These are phyloP conservation scores for Ataeniobius toweri DNA, from an alignment of 2,797 vertebrate species.

Conservation along the genomic window DNA sequence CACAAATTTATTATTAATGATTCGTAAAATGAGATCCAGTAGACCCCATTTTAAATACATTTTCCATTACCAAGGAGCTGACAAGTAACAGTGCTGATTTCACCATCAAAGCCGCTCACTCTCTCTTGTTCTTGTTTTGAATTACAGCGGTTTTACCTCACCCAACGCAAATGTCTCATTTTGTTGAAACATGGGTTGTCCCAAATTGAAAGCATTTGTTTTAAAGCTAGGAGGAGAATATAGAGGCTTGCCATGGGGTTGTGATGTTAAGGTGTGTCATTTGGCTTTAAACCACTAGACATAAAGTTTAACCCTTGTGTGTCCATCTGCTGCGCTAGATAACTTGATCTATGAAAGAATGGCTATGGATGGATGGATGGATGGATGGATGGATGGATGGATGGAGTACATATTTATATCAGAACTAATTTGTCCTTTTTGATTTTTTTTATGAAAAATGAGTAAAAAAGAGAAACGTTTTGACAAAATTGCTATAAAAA, in stretches of 20 bases:
- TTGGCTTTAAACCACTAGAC: constrained; percentile 54
- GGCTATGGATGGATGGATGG: not conserved
- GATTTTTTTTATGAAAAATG: constrained; percentile 33
- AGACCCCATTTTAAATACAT: constrained; percentile 86
- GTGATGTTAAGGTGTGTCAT: constrained; percentile 62
- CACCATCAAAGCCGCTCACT: constrained; percentile 61
- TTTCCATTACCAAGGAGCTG: constrained; percentile 81
- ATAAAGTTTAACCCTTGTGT: constrained; percentile 16
- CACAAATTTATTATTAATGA: constrained; percentile 88
- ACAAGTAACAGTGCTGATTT: constrained; percentile 77
- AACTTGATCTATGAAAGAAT: too few relatives aligned
- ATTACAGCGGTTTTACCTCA: constrained; percentile 58
- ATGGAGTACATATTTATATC: constrained; percentile 16
- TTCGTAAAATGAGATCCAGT: constrained; percentile 88
- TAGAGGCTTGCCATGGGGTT: constrained; percentile 44
- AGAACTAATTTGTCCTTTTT: constrained; percentile 25
- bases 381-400: not conserved
- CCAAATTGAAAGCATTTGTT: constrained; percentile 79
- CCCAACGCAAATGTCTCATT: constrained; percentile 62
- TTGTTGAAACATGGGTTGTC: constrained; percentile 74
- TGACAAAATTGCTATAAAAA: constrained; percentile 47
- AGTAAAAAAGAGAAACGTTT: constrained; percentile 14
- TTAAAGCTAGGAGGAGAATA: constrained; percentile 63
- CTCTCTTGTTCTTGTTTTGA: constrained; percentile 53
- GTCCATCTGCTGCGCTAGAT: too few relatives aligned